Percentiles rank a stretch among this genome's conserved stretches.
Evolutionary conservation across 2,113 vertebrate species (phyloP).

Genomic region (Hoplias malabaricus): DNA sequence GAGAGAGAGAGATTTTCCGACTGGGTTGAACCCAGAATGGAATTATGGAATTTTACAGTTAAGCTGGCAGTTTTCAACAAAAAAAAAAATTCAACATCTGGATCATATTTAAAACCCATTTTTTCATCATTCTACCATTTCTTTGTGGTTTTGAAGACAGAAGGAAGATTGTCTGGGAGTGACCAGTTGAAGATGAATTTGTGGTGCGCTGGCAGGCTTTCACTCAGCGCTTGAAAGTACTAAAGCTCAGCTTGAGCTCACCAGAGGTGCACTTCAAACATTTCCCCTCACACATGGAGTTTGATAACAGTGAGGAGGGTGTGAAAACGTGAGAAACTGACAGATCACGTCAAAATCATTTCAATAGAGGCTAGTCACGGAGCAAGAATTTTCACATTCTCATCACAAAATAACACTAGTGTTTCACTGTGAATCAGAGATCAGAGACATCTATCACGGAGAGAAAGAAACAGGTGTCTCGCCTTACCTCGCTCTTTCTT

Average conservation of each 20-base stretch:
- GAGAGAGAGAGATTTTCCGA: neutral
- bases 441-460: neutral
- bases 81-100: neutral
- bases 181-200: slow-evolving; percentile 22
- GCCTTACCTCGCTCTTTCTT: slow-evolving; percentile 79
- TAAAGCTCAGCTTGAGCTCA: neutral
- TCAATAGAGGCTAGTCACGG: neutral
- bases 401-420: neutral
- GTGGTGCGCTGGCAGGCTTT: neutral
- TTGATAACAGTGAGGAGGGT: neutral
- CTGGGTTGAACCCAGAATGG: neutral
- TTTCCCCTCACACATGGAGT: neutral
- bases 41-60: neutral
- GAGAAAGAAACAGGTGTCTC: neutral
- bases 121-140: neutral
- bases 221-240: neutral
- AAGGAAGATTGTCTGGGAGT: slow-evolving; percentile 8
- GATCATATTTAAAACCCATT: neutral
- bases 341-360: neutral
- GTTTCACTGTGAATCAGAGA: neutral
- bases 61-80: neutral
- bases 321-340: neutral
- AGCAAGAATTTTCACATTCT: neutral
- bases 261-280: neutral
- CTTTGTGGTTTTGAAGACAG: neutral